Base-by-base conservation (phyloP, 2,888 invertebrate species). In the Tiphia femorata region DNA sequence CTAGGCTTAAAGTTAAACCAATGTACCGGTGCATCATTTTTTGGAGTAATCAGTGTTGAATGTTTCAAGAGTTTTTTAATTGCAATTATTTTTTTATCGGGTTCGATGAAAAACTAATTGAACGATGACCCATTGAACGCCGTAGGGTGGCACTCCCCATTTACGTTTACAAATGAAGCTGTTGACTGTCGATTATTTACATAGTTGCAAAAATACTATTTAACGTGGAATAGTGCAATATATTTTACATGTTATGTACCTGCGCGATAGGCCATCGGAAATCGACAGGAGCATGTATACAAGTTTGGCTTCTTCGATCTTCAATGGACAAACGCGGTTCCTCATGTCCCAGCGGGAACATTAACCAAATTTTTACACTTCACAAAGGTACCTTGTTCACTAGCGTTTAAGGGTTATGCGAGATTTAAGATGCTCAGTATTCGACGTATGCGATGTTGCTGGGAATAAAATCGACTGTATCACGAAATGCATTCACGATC, bases 351-450 rank as follows among this genome's bases (percentile, higher is more conserved):
- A 7, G 43, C 14, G n/a, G 46, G 49, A 43, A 35, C 38, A 8
- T 50, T 10, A 33, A 56, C 77, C 75, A 78, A 80, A 79, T 75
- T 72, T 50, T 60, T 51, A 73, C 70, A 77, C 81, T 82, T 80
- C 80, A 72, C 53, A 66, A 77, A 77, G 80, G 80, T 82, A 82
- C 80, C 80, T 82, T 76, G 68, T 70, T 54, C 64, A 73, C 40
- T 76, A 76, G 67, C 42, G 46, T 49, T 21, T 72, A 72, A 72
- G 65, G 30, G 20, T 38, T 44, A 27, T 21, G 37, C 30, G 47
- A 54, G 27, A n/a, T n/a, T n/a, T 51, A 17, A 52, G 29, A 21
- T 55, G 44, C 43, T 41, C 30, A 19, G n/a, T n/a, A n/a, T n/a
- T n/a, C n/a, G n/a, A n/a, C n/a, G n/a, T n/a, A n/a, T n/a, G n/a